Evolutionary conservation across 2,113 vertebrate genomes (phyloP), one percentile per base, ranked within the genome.

Genomic region (Crotalus horridus): DNA sequence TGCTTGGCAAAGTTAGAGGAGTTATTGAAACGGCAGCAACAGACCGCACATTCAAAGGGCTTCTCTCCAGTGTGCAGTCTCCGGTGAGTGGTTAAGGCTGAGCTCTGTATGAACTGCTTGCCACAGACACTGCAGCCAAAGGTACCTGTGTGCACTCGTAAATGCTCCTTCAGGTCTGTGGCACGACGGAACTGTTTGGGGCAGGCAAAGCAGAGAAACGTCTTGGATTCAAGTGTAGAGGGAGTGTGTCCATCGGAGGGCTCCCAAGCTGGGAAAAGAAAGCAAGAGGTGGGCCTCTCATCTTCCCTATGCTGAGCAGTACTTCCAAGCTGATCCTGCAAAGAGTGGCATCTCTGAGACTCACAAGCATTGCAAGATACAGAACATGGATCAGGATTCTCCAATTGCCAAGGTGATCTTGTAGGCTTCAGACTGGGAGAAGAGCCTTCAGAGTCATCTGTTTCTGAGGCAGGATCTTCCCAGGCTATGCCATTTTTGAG

Each of bases 1-100:
- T 94, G 95, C 46, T 95, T 95, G 81, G 94, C 94, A 58, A 95
- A 94, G 59, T 95, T 95, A 87, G 95, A 94, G 88, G 95, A 94
- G 39, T 94, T 95, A 90, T 95, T 95, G 59, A 96, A 96, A 10
- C 95, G 90, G 29, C 94, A 91, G 54, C 58, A 92, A 55, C 95
- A 95, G 48, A 95, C 64, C 2, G 91, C 89, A 88, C 95, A 95
- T 46, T 94, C 91, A 58, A 95, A 95, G 61, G 95, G 95, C 59
- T 94, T 94, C 74, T 95, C 93, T 1, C 95, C 95, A 10, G 95
- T 94, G 69, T 96, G 95, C 39, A 96, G 92, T 11, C 95, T 92
- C 89, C 90, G 94, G 46, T 96, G 95, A 90, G 93, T 95, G 6
- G 93, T 92, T 26, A 96, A 91, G 20, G 94, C 94, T 2, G 94